phyloP scores from a whole-genome alignment of 2,797 vertebrate species.

The Lepidocolaptes lacrymiger region DNA sequence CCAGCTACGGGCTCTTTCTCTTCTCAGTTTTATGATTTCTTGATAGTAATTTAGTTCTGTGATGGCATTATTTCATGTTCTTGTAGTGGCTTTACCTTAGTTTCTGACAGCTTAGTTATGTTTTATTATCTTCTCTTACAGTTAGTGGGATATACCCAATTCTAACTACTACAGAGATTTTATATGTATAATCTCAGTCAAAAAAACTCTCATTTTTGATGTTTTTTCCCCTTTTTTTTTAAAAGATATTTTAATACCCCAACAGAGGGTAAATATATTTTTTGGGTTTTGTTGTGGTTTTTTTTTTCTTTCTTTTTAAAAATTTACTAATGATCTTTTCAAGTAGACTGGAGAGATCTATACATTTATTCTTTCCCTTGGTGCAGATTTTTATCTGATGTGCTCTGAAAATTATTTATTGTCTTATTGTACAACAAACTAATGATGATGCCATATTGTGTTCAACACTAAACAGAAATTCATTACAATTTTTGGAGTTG shows the following conservation, averaged over 20 bases:
- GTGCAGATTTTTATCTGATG: not conserved
- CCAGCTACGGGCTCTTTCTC: not conserved
- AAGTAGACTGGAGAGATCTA: not conserved
- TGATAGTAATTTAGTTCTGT: not conserved
- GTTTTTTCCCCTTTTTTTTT: fast-evolving
- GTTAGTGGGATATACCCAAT: not conserved
- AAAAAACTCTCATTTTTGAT: not conserved
- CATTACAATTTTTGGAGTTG: not conserved
- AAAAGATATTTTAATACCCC: not conserved
- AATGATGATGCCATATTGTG: not conserved
- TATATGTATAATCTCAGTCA: not conserved
- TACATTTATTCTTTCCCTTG: not conserved
- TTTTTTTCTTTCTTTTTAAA: not conserved
- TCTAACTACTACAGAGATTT: not conserved
- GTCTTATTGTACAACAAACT: not conserved
- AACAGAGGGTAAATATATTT: not conserved
- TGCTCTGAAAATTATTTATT: not conserved
- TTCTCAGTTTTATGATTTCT: not conserved
- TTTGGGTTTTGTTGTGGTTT: too few relatives aligned
- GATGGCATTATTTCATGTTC: not conserved
- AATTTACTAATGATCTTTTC: not conserved
- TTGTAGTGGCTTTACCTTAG: not conserved
- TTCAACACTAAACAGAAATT: not conserved
- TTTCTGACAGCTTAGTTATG: not conserved
- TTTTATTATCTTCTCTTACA: not conserved